phyloP scores from a whole-genome alignment of 2,888 invertebrate species.

The Archips xylosteana region DNA sequence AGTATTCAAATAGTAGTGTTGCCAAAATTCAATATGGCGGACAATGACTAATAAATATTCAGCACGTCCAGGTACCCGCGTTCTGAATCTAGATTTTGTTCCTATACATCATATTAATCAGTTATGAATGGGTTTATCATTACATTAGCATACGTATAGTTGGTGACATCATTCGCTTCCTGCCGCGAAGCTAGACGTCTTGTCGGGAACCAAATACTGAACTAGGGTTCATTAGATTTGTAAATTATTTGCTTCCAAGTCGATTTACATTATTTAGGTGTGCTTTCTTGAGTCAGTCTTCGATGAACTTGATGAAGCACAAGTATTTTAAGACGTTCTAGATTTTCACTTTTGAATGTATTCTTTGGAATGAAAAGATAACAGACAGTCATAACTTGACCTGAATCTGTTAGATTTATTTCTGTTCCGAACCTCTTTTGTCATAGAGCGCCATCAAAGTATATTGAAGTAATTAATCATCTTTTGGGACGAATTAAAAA shows the following conservation, averaged over 20 bases:
- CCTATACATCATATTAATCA: slow-evolving; percentile 14
- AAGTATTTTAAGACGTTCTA: not conserved
- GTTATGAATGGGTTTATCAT: slow-evolving; percentile 28
- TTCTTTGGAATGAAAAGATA: not conserved
- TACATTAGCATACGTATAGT: slow-evolving; percentile 35
- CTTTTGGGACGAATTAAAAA: slow-evolving; percentile 22
- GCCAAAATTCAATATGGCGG: slow-evolving; percentile 26
- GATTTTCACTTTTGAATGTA: not conserved
- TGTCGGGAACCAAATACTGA: slow-evolving; percentile 14
- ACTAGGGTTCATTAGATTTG: not conserved
- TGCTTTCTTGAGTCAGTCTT: not conserved
- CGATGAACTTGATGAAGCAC: not conserved
- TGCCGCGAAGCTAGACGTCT: slow-evolving; percentile 26
- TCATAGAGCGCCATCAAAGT: slow-evolving; percentile 22
- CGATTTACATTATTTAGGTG: not conserved
- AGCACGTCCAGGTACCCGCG: slow-evolving; percentile 9
- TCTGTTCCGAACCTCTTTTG: not conserved
- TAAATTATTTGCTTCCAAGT: not conserved
- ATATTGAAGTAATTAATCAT: slow-evolving; percentile 34
- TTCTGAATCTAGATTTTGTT: slow-evolving; percentile 36
- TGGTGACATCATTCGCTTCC: slow-evolving; percentile 26
- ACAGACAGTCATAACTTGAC: slow-evolving; percentile 4
- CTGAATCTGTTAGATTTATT: slow-evolving; percentile 1
- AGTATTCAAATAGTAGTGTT: slow-evolving; percentile 30
- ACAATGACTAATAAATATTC: slow-evolving; percentile 41